These are phyloP conservation scores for Dermochelys coriacea DNA, from an alignment of 2,797 vertebrate species.

Conservation along the genomic window DNA sequence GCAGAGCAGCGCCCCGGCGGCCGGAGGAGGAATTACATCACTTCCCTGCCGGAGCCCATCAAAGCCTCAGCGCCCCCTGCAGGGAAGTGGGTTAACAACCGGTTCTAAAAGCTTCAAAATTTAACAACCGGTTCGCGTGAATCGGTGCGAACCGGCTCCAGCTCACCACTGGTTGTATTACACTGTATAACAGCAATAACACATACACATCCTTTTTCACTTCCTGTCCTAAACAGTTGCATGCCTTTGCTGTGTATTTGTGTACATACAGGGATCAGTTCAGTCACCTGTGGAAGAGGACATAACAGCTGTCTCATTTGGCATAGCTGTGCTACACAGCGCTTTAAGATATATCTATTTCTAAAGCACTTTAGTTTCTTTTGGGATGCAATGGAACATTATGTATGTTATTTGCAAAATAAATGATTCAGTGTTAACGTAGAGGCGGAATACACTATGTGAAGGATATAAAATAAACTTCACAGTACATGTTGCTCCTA, in stretches of 20 bases:
- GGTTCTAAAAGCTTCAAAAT: too few relatives aligned
- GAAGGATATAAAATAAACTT: not conserved
- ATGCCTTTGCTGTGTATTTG: not conserved
- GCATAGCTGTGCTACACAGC: not conserved
- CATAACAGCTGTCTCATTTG: not conserved
- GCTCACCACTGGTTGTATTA: constrained; percentile 4
- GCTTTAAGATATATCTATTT: not conserved
- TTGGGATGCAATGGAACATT: not conserved
- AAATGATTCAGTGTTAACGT: not conserved
- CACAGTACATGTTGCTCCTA: not conserved
- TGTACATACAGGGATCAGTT: not conserved
- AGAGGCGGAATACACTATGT: not conserved
- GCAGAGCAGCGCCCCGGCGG: too few relatives aligned
- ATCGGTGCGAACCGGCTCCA: too few relatives aligned
- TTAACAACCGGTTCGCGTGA: too few relatives aligned
- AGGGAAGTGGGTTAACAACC: too few relatives aligned
- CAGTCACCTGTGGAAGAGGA: not conserved
- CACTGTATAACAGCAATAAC: not conserved
- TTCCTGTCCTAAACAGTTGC: not conserved
- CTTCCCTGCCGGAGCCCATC: too few relatives aligned
- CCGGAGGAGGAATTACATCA: too few relatives aligned
- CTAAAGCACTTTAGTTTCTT: not conserved
- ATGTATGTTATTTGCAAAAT: not conserved
- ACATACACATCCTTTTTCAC: not conserved
- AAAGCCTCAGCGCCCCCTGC: too few relatives aligned